Conservation (phyloP, 2,113 vertebrate genomes). For the Corythaixoides concolor region DNA sequence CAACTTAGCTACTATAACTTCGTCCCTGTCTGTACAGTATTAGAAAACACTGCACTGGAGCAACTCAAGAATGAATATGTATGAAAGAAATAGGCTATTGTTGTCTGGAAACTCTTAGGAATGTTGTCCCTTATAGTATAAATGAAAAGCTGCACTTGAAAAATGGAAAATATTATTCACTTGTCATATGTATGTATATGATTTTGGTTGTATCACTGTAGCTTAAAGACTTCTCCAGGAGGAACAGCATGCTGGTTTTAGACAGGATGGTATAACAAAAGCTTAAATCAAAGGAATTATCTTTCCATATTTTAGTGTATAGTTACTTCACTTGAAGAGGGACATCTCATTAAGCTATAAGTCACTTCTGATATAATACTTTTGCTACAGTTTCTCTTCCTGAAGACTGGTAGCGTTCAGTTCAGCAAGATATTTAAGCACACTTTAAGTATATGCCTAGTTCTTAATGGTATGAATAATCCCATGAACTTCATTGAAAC, state of each 20-base stretch:
- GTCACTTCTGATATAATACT: background rate
- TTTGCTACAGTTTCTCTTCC: background rate
- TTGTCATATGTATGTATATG: background rate
- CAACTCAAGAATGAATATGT: background rate
- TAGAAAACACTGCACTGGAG: slow-evolving; percentile 13
- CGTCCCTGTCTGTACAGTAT: background rate
- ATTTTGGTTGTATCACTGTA: background rate
- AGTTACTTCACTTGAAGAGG: background rate
- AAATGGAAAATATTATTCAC: background rate
- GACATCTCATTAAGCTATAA: background rate
- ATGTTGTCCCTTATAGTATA: background rate
- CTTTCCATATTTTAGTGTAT: background rate
- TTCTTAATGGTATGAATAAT: background rate
- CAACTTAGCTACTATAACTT: background rate
- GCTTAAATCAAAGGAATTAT: background rate
- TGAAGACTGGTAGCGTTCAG: background rate
- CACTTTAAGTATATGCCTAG: background rate
- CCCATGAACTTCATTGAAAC: background rate
- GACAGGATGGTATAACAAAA: background rate
- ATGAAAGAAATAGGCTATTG: background rate
- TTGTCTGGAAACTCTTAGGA: background rate
- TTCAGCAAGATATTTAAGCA: background rate
- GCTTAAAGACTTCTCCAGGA: background rate
- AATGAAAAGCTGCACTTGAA: slow-evolving; percentile 36
- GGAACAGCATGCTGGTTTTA: background rate